Conservation (phyloP, 2,888 invertebrate species). For the Trichogramma dendrolimi region DNA sequence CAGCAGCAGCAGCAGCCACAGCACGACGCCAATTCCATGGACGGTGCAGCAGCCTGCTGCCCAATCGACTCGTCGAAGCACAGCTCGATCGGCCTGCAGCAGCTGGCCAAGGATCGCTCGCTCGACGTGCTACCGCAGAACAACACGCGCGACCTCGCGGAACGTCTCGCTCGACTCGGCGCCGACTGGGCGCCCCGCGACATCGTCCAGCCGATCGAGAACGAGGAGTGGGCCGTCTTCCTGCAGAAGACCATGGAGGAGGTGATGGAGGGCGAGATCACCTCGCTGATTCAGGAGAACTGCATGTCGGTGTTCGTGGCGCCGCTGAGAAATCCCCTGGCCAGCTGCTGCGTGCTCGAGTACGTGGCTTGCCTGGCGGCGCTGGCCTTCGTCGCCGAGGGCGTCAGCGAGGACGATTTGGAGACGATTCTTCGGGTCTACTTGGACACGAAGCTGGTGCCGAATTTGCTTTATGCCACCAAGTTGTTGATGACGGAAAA, state of each 20-base stretch:
- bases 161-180: slow-evolving; percentile 28
- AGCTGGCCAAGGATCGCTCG: slow-evolving; percentile 5
- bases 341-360: slow-evolving; percentile 61
- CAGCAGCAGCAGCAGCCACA: slow-evolving; percentile 2
- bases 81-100: neutral
- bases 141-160: neutral
- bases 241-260: slow-evolving; percentile 77
- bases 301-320: slow-evolving; percentile 61
- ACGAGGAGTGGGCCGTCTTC: slow-evolving; percentile 85
- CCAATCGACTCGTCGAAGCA: too few relatives aligned
- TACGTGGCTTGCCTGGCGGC: slow-evolving; percentile 63
- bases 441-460: slow-evolving; percentile 74
- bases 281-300: slow-evolving; percentile 64
- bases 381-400: slow-evolving; percentile 59
- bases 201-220: slow-evolving; percentile 63
- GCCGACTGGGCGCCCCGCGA: slow-evolving; percentile 43
- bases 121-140: slow-evolving; percentile 6
- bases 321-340: slow-evolving; percentile 62
- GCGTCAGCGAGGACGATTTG: slow-evolving; percentile 36
- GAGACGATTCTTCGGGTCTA: slow-evolving; percentile 65
- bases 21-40: too few relatives aligned
- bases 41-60: neutral
- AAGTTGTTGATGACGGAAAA: slow-evolving; percentile 60
- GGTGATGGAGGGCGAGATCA: slow-evolving; percentile 74
- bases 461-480: slow-evolving; percentile 75